phyloP scores from a whole-genome alignment of 2,888 invertebrate genomes.

The Julus scandinavius region DNA sequence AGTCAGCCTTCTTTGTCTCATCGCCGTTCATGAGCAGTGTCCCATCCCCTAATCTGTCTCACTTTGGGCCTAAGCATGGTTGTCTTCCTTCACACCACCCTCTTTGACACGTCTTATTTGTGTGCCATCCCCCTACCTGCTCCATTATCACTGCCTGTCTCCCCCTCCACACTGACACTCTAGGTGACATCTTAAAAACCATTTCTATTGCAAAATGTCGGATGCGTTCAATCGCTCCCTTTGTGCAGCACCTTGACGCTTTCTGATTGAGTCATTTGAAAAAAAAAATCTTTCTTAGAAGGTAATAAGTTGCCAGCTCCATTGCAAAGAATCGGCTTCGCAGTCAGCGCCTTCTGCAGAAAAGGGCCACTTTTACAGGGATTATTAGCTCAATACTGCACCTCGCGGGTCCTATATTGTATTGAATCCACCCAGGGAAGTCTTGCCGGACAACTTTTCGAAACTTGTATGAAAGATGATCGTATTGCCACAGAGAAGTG shows the following conservation, averaged over 20 bases:
- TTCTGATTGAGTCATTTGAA: slow-evolving; percentile 52
- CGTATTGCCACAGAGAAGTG: background rate
- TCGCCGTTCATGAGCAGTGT: slow-evolving; percentile 44
- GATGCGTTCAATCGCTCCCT: slow-evolving; percentile 42
- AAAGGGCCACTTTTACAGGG: slow-evolving; percentile 11
- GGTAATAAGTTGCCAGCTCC: slow-evolving; percentile 38
- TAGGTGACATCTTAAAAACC: slow-evolving; percentile 44
- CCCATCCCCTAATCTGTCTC: slow-evolving; percentile 46
- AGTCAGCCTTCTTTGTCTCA: slow-evolving; percentile 43
- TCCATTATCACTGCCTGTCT: background rate
- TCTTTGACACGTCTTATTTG: slow-evolving; percentile 50
- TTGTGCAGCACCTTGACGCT: slow-evolving; percentile 36
- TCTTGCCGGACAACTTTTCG: slow-evolving; percentile 23
- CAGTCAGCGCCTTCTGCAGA: slow-evolving; percentile 35
- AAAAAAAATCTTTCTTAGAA: slow-evolving; percentile 14
- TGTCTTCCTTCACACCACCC: slow-evolving; percentile 47
- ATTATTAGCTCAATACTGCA: slow-evolving; percentile 41
- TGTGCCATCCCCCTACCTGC: slow-evolving; percentile 38
- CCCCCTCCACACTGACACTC: slow-evolving; percentile 44
- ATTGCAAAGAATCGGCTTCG: slow-evolving; percentile 5
- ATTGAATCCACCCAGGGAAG: background rate
- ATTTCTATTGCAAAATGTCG: slow-evolving; percentile 15
- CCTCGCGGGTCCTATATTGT: slow-evolving; percentile 22
- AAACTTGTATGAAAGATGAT: background rate
- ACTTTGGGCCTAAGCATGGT: slow-evolving; percentile 44